Evolutionary conservation across 2,113 vertebrate genomes (phyloP).

Genomic region (zebrafish (Danio rerio)): GRCz12tu NC_133190.1:8821001-8821500

Average conservation of each 20-base stretch:
- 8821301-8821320: slow-evolving; percentile 46
- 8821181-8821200: slow-evolving; percentile 74
- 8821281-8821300: slow-evolving; percentile 62
- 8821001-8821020: slow-evolving; percentile 55
- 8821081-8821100: slow-evolving; percentile 50
- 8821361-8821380: slow-evolving; percentile 28
- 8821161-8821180: slow-evolving; percentile 65
- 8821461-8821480: slow-evolving; percentile 45
- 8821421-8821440: slow-evolving; percentile 54
- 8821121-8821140: slow-evolving; percentile 59
- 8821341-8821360: slow-evolving; percentile 45
- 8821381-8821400: slow-evolving; percentile 48
- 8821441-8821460: slow-evolving; percentile 52
- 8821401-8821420: slow-evolving; percentile 48
- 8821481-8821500: background rate
- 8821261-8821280: slow-evolving; percentile 66
- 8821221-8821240: slow-evolving; percentile 79
- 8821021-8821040: slow-evolving; percentile 33
- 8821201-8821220: slow-evolving; percentile 76
- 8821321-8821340: slow-evolving; percentile 18
- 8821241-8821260: slow-evolving; percentile 73
- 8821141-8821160: slow-evolving; percentile 42
- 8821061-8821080: slow-evolving; percentile 46
- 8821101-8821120: slow-evolving; percentile 63
- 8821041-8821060: slow-evolving; percentile 37